phyloP scores from a whole-genome alignment of 2,797 vertebrate species.

The Ptychadena robeensis region DNA sequence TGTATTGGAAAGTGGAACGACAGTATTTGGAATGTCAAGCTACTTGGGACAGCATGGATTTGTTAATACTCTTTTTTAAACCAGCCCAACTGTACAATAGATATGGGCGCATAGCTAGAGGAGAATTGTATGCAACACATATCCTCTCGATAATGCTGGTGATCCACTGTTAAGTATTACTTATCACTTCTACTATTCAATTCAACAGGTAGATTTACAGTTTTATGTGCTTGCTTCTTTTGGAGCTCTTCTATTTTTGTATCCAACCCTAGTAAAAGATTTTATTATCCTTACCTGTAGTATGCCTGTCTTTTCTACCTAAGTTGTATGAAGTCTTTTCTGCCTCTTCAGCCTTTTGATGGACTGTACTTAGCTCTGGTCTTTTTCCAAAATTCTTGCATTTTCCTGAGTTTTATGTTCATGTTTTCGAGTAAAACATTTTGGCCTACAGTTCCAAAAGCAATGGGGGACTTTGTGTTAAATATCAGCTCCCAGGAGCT shows the following conservation, averaged over 20 bases:
- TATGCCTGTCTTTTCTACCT: neutral
- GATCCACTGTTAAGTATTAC: neutral
- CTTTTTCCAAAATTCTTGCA: neutral
- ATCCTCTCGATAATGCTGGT: conserved; percentile 14
- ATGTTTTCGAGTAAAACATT: neutral
- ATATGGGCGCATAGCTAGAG: neutral
- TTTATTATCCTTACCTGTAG: neutral
- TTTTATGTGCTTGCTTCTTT: neutral
- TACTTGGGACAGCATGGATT: too few relatives aligned
- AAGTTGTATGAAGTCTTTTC: neutral
- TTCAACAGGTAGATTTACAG: neutral
- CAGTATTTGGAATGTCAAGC: too few relatives aligned
- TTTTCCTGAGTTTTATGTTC: conserved; percentile 6
- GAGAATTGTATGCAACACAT: neutral
- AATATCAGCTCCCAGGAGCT: conserved; percentile 48
- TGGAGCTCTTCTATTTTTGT: neutral
- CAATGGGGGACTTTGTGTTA: neutral
- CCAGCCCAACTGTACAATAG: neutral
- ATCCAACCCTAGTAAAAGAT: neutral
- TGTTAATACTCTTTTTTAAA: too few relatives aligned
- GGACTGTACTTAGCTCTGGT: neutral
- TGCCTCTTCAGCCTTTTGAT: neutral
- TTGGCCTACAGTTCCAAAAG: neutral
- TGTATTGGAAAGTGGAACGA: too few relatives aligned
- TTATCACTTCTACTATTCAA: neutral